Percentiles rank a stretch among this genome's conserved stretches.
Conservation (phyloP, 2,888 invertebrate species). For the Endomychus coccineus region DNA sequence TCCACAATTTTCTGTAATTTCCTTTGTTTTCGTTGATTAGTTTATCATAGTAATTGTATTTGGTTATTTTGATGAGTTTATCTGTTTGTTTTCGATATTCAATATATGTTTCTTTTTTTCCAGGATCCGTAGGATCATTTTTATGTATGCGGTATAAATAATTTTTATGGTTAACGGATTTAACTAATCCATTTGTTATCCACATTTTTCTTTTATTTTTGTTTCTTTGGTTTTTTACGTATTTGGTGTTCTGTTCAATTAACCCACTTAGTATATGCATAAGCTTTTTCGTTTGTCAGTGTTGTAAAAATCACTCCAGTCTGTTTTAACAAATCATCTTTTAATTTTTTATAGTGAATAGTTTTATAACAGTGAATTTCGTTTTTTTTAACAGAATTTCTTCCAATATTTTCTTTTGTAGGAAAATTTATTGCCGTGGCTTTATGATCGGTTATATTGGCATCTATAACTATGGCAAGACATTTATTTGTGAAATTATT, state of each 20-base stretch:
- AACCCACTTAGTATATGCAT: background rate
- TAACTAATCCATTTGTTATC: constrained; percentile 3
- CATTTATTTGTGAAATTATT: background rate
- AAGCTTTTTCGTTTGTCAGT: background rate
- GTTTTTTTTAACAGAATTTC: background rate
- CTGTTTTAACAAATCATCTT: too few relatives aligned
- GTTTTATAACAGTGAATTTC: constrained; percentile 1
- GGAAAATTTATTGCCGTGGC: constrained; percentile 3
- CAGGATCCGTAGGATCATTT: background rate
- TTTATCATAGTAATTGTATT: constrained; percentile 4
- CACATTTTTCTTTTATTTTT: background rate
- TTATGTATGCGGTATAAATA: background rate
- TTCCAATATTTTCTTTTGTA: constrained; percentile 4
- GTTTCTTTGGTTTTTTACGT: background rate
- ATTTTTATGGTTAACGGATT: constrained; percentile 7
- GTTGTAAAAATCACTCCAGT: constrained; percentile 5
- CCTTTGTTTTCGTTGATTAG: constrained; percentile 3
- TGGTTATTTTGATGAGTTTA: constrained; percentile 3
- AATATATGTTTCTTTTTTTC: background rate
- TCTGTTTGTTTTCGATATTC: constrained; percentile 6
- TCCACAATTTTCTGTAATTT: constrained; percentile 3
- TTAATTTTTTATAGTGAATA: constrained; percentile 1
- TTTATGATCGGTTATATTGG: constrained; percentile 7
- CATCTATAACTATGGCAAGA: constrained; percentile 1
- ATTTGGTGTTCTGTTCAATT: constrained; percentile 2